Evolutionary conservation across 2,113 vertebrate genomes (phyloP).

Genomic region (Arothron firmamentum): DNA sequence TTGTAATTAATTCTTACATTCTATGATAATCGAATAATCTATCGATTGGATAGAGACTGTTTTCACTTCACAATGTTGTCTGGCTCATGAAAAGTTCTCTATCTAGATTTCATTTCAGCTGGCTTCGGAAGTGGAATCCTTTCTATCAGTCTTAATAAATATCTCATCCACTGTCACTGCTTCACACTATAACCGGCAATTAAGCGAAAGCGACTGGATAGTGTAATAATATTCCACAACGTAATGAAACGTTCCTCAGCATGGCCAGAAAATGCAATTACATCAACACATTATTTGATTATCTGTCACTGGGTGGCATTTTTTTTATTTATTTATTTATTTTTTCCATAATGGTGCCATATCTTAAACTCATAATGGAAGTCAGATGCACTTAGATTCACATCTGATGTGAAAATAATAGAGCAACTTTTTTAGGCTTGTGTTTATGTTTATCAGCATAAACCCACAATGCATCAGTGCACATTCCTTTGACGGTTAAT

Average conservation of each 20-base stretch:
- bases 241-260: constrained; percentile 27
- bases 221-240: constrained; percentile 44
- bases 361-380: constrained; percentile 17
- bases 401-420: not conserved
- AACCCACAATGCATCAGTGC: too few relatives aligned
- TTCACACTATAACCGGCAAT: constrained; percentile 35
- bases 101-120: constrained; percentile 20
- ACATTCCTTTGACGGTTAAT: too few relatives aligned
- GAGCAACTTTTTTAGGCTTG: not conserved
- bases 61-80: constrained; percentile 21
- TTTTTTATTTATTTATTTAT: not conserved
- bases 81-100: constrained; percentile 18
- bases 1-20: too few relatives aligned
- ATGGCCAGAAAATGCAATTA: constrained; percentile 44
- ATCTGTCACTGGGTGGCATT: constrained; percentile 30
- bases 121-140: constrained; percentile 13
- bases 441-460: too few relatives aligned
- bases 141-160: constrained; percentile 38
- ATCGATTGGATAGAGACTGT: too few relatives aligned
- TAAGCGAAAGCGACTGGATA: constrained; percentile 41
- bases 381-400: not conserved
- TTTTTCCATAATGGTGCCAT: not conserved
- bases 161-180: constrained; percentile 33
- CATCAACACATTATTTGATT: constrained; percentile 39
- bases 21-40: too few relatives aligned